phyloP scores from a whole-genome alignment of 2,797 vertebrate genomes.

The Anolis apletophallus region DNA sequence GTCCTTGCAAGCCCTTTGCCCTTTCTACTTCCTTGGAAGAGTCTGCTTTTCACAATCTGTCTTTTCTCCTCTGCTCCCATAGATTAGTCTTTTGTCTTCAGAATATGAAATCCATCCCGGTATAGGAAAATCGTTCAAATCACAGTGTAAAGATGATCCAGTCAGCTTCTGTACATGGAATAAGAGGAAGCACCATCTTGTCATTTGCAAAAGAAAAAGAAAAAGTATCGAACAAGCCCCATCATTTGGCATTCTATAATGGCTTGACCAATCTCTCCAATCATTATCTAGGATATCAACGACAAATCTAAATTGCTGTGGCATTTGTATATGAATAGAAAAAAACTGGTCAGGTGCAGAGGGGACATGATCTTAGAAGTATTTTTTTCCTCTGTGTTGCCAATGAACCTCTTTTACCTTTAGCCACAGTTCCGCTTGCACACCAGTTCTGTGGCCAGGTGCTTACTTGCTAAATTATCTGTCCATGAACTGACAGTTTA shows the following conservation, averaged over 20 bases:
- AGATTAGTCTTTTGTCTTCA: too few relatives aligned
- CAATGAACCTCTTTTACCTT: conserved; percentile 14
- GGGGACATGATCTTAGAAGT: not conserved
- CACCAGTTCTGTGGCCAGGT: not conserved
- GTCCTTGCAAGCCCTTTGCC: too few relatives aligned
- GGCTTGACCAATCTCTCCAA: not conserved
- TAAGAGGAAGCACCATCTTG: too few relatives aligned
- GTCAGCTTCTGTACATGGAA: too few relatives aligned
- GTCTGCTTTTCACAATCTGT: too few relatives aligned
- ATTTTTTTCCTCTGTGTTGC: not conserved
- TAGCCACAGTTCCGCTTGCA: not conserved
- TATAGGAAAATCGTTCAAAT: too few relatives aligned
- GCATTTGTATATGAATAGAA: not conserved
- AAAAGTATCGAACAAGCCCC: too few relatives aligned
- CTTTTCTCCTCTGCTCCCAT: too few relatives aligned
- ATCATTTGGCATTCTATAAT: not conserved
- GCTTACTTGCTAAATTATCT: conserved; percentile 23
- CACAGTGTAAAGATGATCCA: too few relatives aligned
- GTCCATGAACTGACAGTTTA: conserved; percentile 43
- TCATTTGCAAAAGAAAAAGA: too few relatives aligned
- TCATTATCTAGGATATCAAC: not conserved
- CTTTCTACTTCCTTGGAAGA: too few relatives aligned
- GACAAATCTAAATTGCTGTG: not conserved
- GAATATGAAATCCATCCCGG: too few relatives aligned
- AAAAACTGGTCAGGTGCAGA: not conserved